Conservation (phyloP, 2,113 vertebrate species). For the Larimichthys polyactis region DNA sequence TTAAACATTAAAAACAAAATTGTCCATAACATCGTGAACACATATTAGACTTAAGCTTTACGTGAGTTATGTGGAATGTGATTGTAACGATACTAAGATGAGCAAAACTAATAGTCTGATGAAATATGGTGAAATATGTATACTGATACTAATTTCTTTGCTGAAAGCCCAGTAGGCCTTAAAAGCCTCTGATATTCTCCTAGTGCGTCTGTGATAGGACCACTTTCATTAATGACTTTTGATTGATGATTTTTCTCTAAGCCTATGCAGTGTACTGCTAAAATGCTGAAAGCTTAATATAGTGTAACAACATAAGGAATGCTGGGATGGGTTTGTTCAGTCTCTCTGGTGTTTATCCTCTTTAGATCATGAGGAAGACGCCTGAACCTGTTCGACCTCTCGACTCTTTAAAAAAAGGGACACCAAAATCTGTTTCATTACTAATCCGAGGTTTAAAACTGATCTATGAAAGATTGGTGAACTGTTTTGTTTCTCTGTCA, state of each 20-base stretch:
- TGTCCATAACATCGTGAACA: too few relatives aligned
- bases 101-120: not conserved
- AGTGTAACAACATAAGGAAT: too few relatives aligned
- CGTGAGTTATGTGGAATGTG: not conserved
- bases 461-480: not conserved
- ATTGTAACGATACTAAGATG: not conserved
- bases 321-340: not conserved
- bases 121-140: not conserved
- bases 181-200: not conserved
- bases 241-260: not conserved
- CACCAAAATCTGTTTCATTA: too few relatives aligned
- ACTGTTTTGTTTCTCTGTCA: conserved; percentile 1
- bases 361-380: not conserved
- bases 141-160: not conserved
- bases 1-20: too few relatives aligned
- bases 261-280: not conserved
- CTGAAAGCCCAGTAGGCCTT: not conserved
- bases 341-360: not conserved
- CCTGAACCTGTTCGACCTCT: not conserved
- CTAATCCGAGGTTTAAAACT: not conserved
- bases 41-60: too few relatives aligned
- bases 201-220: not conserved
- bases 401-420: not conserved
- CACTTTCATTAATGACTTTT: not conserved
- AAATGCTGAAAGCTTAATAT: not conserved